These are phyloP conservation scores for Sepioteuthis lessoniana DNA, from an alignment of 2,888 invertebrate genomes.

Conservation along the genomic window DNA sequence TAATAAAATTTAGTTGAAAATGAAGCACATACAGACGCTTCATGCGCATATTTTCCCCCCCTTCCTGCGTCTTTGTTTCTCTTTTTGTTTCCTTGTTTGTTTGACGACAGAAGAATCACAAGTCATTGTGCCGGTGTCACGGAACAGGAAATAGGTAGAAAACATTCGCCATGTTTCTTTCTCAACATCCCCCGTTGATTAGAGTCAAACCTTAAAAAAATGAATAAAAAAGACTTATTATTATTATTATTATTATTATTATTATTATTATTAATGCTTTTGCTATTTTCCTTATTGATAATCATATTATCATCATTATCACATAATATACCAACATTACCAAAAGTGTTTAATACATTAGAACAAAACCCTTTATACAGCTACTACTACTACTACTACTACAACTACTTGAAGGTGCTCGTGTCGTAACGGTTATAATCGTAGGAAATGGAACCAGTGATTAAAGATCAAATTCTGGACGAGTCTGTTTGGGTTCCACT, in stretches of 20 bases:
- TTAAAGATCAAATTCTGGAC: too few relatives aligned
- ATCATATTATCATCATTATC: neutral
- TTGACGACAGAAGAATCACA: neutral
- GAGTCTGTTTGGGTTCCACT: too few relatives aligned
- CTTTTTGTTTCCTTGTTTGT: neutral
- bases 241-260: neutral
- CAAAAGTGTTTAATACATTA: too few relatives aligned
- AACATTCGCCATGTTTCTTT: constrained; percentile 10
- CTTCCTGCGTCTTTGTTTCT: neutral
- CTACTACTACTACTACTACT: too few relatives aligned
- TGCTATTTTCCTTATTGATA: neutral
- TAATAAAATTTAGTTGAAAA: neutral
- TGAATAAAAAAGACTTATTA: neutral
- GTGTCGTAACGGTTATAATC: too few relatives aligned
- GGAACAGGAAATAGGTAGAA: constrained; percentile 33
- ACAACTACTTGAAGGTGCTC: too few relatives aligned
- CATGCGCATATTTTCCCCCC: neutral
- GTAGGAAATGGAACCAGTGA: too few relatives aligned
- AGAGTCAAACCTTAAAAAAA: neutral
- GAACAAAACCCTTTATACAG: too few relatives aligned
- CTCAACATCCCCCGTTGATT: constrained; percentile 18
- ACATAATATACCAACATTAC: too few relatives aligned
- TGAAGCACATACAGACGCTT: neutral
- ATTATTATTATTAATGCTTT: neutral
- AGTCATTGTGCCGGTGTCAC: neutral